Conservation (phyloP, 1,140 invertebrate genomes). For the Drosophila micromelanica region DNA sequence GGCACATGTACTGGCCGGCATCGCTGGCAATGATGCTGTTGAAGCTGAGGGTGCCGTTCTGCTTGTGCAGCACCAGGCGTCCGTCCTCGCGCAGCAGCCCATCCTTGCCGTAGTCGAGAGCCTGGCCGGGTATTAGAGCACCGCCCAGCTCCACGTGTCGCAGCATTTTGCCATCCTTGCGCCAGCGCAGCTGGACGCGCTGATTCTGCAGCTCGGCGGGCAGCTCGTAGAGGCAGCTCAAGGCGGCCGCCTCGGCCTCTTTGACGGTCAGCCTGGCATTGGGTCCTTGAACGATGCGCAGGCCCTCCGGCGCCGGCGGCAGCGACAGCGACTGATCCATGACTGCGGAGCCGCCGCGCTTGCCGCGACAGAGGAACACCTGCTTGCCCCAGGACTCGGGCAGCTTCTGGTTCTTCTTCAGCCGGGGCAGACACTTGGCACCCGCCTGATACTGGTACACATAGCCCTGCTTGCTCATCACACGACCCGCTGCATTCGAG, state of each 20-base stretch:
- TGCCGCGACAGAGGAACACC: conserved; percentile 73
- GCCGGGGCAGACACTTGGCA: conserved; percentile 66
- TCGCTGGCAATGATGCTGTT: conserved; percentile 74
- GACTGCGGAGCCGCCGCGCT: conserved; percentile 56
- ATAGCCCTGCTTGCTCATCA: conserved; percentile 89
- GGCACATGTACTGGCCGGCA: conserved; percentile 77
- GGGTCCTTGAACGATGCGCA: conserved; percentile 84
- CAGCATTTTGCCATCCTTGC: conserved; percentile 88
- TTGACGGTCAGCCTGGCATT: conserved; percentile 86
- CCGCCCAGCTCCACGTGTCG: conserved; percentile 84
- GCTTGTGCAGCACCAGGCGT: conserved; percentile 64
- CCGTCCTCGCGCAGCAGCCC: conserved; percentile 64
- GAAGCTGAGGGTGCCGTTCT: conserved; percentile 79
- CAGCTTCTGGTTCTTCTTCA: conserved; percentile 85
- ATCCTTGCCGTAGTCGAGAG: conserved; percentile 61
- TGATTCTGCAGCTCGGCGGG: conserved; percentile 84
- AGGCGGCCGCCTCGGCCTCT: conserved; percentile 88
- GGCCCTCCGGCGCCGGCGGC: conserved; percentile 49
- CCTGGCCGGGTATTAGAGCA: conserved; percentile 41
- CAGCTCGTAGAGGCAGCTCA: conserved; percentile 88
- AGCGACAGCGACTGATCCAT: conserved; percentile 39
- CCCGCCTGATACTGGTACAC: conserved; percentile 57
- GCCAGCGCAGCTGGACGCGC: conserved; percentile 87
- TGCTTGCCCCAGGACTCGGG: conserved; percentile 87
- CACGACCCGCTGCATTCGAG: conserved; percentile 89